phyloP scores from a whole-genome alignment of 2,113 vertebrate species.

The Syngnathus typhle region DNA sequence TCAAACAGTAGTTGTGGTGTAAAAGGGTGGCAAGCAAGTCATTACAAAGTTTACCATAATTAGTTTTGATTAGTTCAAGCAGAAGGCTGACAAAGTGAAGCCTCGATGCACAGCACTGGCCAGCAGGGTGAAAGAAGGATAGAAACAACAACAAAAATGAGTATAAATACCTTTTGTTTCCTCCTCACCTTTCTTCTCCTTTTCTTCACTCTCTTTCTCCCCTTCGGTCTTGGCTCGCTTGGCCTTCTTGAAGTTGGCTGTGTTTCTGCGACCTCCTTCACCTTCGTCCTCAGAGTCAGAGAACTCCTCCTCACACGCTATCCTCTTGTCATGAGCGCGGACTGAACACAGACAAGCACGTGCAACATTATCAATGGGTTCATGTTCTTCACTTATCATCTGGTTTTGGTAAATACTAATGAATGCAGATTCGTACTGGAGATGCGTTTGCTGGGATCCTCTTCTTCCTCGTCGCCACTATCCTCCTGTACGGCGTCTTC shows the following conservation, averaged over 20 bases:
- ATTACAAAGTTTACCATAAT: not conserved
- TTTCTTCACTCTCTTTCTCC: constrained; percentile 93
- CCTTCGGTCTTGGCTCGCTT: constrained; percentile 91
- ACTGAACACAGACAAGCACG: constrained; percentile 64
- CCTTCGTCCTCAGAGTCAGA: constrained; percentile 96
- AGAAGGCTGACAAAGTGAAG: not conserved
- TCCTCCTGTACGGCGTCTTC: constrained; percentile 95
- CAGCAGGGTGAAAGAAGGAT: constrained; percentile 4
- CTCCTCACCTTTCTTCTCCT: constrained; percentile 83
- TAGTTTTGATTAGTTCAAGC: not conserved
- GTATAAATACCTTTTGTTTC: constrained; percentile 63
- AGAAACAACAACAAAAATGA: constrained; percentile 5
- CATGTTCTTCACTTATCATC: not conserved
- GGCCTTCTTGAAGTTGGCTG: constrained; percentile 88
- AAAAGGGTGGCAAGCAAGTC: not conserved
- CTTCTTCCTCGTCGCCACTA: constrained; percentile 93
- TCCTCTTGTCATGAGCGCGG: constrained; percentile 93
- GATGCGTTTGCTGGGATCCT: constrained; percentile 93
- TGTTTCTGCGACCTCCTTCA: constrained; percentile 81
- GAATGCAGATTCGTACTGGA: constrained; percentile 73
- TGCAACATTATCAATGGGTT: not conserved
- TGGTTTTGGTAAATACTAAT: not conserved
- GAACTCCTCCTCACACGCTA: constrained; percentile 97
- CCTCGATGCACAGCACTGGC: not conserved
- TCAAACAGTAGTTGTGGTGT: not conserved